Conservation (phyloP, 2,113 vertebrate genomes). For the Panthera tigris region DNA sequence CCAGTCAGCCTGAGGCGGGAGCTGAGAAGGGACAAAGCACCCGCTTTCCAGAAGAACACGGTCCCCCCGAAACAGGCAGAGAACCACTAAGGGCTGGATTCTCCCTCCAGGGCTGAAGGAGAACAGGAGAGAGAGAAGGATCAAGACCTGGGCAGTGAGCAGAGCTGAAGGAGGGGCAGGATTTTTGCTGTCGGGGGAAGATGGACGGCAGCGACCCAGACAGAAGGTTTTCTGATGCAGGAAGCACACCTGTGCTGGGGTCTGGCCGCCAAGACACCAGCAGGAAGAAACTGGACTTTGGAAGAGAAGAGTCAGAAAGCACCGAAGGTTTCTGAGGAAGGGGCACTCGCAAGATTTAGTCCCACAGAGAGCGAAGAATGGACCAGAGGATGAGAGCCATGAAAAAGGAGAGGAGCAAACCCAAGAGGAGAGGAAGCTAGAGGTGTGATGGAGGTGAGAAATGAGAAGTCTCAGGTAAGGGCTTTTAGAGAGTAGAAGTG, state of each 20-base stretch:
- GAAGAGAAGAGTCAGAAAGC: not conserved
- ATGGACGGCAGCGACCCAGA: fast-evolving
- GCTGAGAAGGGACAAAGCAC: not conserved
- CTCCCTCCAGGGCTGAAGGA: not conserved
- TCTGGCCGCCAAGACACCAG: not conserved
- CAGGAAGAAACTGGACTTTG: not conserved
- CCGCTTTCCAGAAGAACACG: not conserved
- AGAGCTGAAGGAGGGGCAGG: not conserved
- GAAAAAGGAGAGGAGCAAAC: not conserved
- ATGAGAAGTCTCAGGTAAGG: not conserved
- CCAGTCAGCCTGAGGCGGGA: not conserved
- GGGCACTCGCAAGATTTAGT: not conserved
- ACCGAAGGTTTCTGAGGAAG: not conserved
- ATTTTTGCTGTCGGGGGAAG: not conserved
- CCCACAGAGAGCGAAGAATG: not conserved
- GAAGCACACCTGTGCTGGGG: not conserved
- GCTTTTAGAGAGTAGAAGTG: not conserved
- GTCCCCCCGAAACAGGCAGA: not conserved
- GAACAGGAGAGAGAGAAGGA: not conserved
- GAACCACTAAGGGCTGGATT: not conserved
- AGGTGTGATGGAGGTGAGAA: not conserved
- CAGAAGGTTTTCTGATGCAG: not conserved
- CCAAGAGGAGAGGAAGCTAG: not conserved
- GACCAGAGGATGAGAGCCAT: not conserved
- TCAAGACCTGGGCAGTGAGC: not conserved